A percentile compares a stretch with the other conserved stretches of the same genome.
Conservation (phyloP, 2,113 vertebrate genomes). For the Hydrochoerus hydrochaeris region DNA sequence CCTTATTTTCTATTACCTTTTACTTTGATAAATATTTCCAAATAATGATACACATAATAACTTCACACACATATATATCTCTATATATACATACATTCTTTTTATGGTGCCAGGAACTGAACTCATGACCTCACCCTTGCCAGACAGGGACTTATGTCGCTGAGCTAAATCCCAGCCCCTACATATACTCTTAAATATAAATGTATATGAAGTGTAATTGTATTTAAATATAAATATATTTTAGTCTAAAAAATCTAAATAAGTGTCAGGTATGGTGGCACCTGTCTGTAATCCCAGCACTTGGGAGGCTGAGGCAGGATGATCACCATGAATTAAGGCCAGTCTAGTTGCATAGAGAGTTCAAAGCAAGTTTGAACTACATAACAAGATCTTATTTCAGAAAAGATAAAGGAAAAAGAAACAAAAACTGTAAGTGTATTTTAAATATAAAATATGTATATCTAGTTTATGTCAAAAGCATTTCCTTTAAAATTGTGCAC, state of each 20-base stretch:
- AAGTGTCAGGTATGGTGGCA: not conserved
- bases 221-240: not conserved
- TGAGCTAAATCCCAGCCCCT: too few relatives aligned
- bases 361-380: not conserved
- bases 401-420: not conserved
- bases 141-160: too few relatives aligned
- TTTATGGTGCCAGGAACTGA: too few relatives aligned
- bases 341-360: not conserved
- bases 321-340: not conserved
- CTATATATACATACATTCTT: not conserved
- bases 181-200: not conserved
- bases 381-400: not conserved
- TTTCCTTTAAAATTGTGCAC: slow-evolving; percentile 24
- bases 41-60: not conserved
- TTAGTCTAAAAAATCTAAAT: not conserved
- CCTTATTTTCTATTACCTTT: not conserved
- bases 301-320: not conserved
- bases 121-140: too few relatives aligned
- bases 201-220: not conserved
- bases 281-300: not conserved
- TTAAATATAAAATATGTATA: not conserved
- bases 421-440: not conserved
- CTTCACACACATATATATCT: not conserved
- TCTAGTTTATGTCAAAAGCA: not conserved
- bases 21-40: not conserved